Evolutionary conservation across 2,113 vertebrate species (phyloP).

Genomic region (Alexandromys fortis): DNA sequence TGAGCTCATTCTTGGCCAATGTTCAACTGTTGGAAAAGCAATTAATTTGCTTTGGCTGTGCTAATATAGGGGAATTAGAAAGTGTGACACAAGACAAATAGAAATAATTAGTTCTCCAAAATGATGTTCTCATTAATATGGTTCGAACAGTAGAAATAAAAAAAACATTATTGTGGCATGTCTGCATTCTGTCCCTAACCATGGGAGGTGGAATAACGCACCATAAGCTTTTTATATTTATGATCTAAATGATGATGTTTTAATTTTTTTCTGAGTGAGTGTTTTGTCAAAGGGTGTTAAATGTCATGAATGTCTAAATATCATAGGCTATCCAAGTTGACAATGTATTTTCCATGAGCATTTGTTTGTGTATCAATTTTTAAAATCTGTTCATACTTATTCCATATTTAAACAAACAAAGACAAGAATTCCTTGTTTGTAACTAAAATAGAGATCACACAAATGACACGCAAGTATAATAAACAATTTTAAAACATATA

Average conservation of each 20-base stretch:
- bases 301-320: slow-evolving; percentile 1
- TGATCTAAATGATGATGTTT: slow-evolving; percentile 72
- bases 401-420: slow-evolving; percentile 29
- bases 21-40: slow-evolving; percentile 99
- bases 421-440: not conserved
- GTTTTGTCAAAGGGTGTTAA: slow-evolving; percentile 64
- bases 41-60: slow-evolving; percentile 99
- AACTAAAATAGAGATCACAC: slow-evolving; percentile 23
- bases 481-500: not conserved
- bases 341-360: slow-evolving; percentile 52
- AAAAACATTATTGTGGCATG: slow-evolving; percentile 93
- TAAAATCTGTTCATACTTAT: slow-evolving; percentile 70
- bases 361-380: slow-evolving; percentile 23
- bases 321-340: slow-evolving; percentile 56
- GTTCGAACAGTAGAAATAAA: slow-evolving; percentile 93
- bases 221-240: slow-evolving; percentile 84
- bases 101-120: slow-evolving; percentile 99
- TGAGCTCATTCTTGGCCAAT: slow-evolving; percentile 97
- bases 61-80: slow-evolving; percentile 99
- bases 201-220: slow-evolving; percentile 84
- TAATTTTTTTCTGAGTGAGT: slow-evolving; percentile 65
- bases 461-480: not conserved
- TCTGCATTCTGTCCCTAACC: slow-evolving; percentile 87
- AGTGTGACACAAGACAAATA: slow-evolving; percentile 99
- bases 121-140: slow-evolving; percentile 99